Evolutionary conservation across 2,113 vertebrate genomes (phyloP), one percentile per base, ranked within the genome.

Genomic region (Esox niger): DNA sequence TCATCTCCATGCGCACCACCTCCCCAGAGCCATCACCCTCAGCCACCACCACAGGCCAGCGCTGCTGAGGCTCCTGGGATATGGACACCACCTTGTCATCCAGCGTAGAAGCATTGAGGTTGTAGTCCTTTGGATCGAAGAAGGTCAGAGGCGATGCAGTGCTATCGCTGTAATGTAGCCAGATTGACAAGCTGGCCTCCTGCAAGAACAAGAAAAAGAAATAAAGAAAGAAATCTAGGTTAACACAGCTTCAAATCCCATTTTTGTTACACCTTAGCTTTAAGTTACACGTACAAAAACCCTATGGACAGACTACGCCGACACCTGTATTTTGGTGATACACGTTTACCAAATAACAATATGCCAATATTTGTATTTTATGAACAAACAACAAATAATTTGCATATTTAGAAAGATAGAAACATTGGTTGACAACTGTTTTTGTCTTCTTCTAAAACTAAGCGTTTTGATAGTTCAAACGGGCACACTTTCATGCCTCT

Each of bases 91-190:
- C 92, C 13, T 90, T 92, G 82, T 95, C 92, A 0, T 99, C 94
- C 83, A 95, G 83, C 23, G 94, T 91, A 81, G 89, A 95, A 80
- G 95, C 93, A 25, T 95, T 92, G 80, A 99, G 88, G 69, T 94
- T 95, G 69, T 99, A 99, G 91, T 99, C 97, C 85, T 95, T 96
- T 57, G 94, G 92, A 81, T 98, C 94, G 2, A 96, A 98, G 52
- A 95, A 91, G 65, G 92, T 94, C 69, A 99, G 92, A 0, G 95
- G 95, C 3, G 90, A 93, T 0, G 94, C 95, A 52, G 95, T 96
- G 84, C 94, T 95, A 1, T 99, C 97, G 0, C 95, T 99, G 91
- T 95, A 98, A 72, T 94, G 94, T 80, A 98, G 90, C 97, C 97
- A 99, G 65, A 98, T 87, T 35, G 94, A 98, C 79, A 99, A 84